Evolutionary conservation across 53 echinoderm and acorn worm genomes (phyloP).

Genomic region (Mesocentrotus franciscanus): DNA sequence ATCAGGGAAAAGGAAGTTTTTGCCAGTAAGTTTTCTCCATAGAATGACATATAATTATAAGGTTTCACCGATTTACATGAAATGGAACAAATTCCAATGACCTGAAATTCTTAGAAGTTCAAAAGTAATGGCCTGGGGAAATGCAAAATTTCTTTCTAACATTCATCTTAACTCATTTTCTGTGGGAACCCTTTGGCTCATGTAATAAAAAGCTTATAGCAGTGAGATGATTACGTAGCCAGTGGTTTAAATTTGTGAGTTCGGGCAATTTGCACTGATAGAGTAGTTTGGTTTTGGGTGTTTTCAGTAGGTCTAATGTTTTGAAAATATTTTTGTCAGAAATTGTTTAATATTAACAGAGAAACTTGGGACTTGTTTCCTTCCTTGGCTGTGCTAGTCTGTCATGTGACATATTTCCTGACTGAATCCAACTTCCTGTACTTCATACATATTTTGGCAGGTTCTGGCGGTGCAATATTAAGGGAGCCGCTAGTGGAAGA

Average conservation of each 20-base stretch:
- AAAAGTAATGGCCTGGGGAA: too few species aligned
- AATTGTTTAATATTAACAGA: background rate
- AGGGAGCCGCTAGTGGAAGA: slow-evolving; percentile 66
- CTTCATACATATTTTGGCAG: slow-evolving; percentile 17
- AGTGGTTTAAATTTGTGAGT: background rate
- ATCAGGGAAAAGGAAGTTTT: background rate
- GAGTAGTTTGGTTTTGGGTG: background rate
- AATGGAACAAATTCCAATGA: background rate
- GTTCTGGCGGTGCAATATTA: slow-evolving; percentile 70
- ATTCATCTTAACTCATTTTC: background rate
- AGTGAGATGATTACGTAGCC: too few species aligned
- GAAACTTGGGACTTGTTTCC: background rate
- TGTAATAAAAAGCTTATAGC: too few species aligned
- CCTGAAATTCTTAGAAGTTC: background rate
- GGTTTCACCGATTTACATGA: background rate
- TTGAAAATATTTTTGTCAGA: background rate
- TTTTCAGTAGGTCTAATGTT: background rate
- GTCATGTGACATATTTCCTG: background rate
- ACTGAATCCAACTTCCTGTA: slow-evolving; percentile 25
- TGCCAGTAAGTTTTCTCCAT: background rate
- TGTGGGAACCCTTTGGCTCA: too few species aligned
- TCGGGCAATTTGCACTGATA: background rate
- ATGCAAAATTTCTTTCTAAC: background rate
- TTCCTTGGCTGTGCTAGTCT: background rate
- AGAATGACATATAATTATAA: background rate